Evolutionary conservation across 2,797 vertebrate genomes (phyloP).

Genomic region (Coendou prehensilis): DNA sequence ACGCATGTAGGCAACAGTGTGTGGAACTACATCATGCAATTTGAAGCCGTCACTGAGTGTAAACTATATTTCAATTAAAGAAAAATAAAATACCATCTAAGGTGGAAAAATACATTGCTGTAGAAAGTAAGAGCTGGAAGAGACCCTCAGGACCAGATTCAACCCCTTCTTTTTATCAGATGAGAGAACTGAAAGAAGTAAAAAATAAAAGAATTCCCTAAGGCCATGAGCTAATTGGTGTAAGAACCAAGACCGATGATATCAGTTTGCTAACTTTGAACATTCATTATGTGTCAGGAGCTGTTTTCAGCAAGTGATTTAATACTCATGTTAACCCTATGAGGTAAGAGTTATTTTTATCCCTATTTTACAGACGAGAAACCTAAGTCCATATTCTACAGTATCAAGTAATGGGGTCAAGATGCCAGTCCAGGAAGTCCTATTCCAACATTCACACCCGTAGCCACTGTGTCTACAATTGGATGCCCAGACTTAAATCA

Average conservation of each 20-base stretch:
- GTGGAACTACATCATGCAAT: background rate
- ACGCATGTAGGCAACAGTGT: background rate
- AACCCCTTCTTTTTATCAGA: conserved; percentile 41
- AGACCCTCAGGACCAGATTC: background rate
- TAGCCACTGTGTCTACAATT: background rate
- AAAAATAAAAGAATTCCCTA: background rate
- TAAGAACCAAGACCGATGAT: conserved; percentile 54
- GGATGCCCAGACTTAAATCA: background rate
- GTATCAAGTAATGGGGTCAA: background rate
- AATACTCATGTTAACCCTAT: conserved; percentile 1
- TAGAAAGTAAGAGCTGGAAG: conserved; percentile 34
- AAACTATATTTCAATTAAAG: background rate
- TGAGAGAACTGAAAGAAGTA: conserved; percentile 1
- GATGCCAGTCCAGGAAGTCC: background rate
- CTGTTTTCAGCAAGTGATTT: conserved; percentile 51
- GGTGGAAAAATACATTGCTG: background rate
- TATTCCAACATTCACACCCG: background rate
- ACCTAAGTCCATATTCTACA: background rate
- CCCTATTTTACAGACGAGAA: conserved; percentile 44
- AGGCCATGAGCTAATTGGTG: background rate
- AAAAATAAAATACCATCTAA: conserved; percentile 45
- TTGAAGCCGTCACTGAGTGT: background rate
- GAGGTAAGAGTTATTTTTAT: background rate
- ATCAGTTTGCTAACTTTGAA: conserved; percentile 48
- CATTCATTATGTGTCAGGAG: conserved; percentile 5